Base-by-base conservation (phyloP, 2,797 vertebrate species). In the Acipenser oxyrinchus region DNA sequence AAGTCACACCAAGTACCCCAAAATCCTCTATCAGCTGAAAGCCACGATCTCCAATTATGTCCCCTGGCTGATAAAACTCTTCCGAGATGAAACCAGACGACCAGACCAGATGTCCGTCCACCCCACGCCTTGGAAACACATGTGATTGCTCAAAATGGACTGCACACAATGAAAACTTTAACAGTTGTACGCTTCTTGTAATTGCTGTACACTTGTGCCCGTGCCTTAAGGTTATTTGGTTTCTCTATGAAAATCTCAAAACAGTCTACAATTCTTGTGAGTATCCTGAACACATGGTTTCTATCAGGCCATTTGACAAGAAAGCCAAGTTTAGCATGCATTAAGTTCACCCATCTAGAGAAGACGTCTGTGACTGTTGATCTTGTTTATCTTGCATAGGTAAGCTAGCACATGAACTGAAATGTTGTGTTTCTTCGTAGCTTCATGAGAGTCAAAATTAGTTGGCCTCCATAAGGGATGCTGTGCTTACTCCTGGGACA, bases 211-310 rank as follows among this genome's bases (percentile, higher is more conserved):
- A 65, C 66, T 66, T 66, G 64, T 62, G 52, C 69, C 66, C 53
- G 8, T 62, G 64, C 69, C 66, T 70, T 66, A 62, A 70, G 66
- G 63, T 70, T 65, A 51, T 60, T 66, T 63, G 65, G 65, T 63
- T 53, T 18, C 69, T 70, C 69, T 70, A 70, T 63, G 60, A 70
- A 70, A 48, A 70, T 61, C 69, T 66, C 51, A 67, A 70, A 70
- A 61, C 69, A 70, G 65, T 70, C 65, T 58, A 70, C 67, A 58
- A 67, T 67, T 60, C 60, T 59, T 67, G 18, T 18, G 18, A 18
- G 18, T 18, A 18, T 18, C 18, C 18, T 18, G 18, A 18, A 18
- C 18, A 18, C 18, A 18, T 18, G 18, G 1, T 18, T 18, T 18
- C 18, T 18, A 18, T 18, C 18, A 2, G 18, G 18, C 18, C 18